These are phyloP conservation scores for Drosophila varians DNA, from an alignment of 1,140 invertebrate species.

Conservation along the genomic window DNA sequence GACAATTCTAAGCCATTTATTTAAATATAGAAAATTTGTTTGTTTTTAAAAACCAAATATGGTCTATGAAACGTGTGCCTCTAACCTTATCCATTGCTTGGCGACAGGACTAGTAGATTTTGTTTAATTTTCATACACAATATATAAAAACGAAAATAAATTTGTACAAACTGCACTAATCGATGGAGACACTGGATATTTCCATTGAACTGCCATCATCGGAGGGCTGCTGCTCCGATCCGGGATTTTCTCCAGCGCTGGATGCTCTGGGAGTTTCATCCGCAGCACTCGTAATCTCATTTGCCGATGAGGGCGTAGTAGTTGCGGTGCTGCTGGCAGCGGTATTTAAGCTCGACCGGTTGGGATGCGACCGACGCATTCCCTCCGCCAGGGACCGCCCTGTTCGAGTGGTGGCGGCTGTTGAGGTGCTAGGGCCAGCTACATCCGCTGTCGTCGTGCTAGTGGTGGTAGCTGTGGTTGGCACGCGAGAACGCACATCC, in stretches of 20 bases:
- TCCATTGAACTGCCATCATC: constrained; percentile 74
- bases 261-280: constrained; percentile 26
- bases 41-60: background rate
- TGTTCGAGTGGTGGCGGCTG: constrained; percentile 13
- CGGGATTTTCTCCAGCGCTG: constrained; percentile 5
- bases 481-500: constrained; percentile 50
- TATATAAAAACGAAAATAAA: constrained; percentile 26
- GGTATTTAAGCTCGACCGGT: constrained; percentile 13
- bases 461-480: constrained; percentile 9
- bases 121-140: constrained; percentile 13
- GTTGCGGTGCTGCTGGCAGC: constrained; percentile 22
- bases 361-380: constrained; percentile 42
- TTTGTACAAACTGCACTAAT: constrained; percentile 46
- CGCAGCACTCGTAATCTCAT: constrained; percentile 5
- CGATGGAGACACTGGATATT: constrained; percentile 74
- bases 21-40: background rate
- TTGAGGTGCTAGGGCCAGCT: background rate
- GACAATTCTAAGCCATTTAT: background rate
- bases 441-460: constrained; percentile 7
- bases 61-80: background rate
- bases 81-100: background rate
- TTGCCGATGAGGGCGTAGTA: constrained; percentile 9
- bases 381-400: constrained; percentile 28
- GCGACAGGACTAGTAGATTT: background rate
- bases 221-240: constrained; percentile 41